Conservation (phyloP, 2,113 vertebrate genomes). For the Apteryx mantelli region DNA sequence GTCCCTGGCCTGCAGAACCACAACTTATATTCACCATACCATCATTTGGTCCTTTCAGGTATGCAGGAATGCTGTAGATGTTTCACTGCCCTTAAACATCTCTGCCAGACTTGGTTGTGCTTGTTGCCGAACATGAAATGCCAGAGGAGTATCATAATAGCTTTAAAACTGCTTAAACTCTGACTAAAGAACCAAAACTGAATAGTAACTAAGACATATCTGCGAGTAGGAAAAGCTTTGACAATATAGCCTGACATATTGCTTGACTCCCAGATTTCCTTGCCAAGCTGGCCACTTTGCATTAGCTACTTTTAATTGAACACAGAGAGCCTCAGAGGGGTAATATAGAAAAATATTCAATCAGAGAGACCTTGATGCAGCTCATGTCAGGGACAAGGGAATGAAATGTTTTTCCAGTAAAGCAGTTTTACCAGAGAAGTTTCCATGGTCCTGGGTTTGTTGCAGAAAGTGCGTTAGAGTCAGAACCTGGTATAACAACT, state of each 20-base stretch:
- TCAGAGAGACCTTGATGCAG: neutral
- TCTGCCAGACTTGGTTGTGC: neutral
- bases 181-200: neutral
- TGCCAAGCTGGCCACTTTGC: conserved; percentile 6
- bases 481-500: neutral
- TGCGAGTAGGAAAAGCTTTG: conserved; percentile 3
- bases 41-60: neutral
- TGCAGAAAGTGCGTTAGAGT: conserved; percentile 3
- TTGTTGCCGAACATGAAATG: conserved; percentile 5
- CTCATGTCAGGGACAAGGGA: neutral
- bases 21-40: neutral
- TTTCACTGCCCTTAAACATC: neutral
- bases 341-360: neutral
- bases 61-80: neutral
- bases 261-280: conserved; percentile 12
- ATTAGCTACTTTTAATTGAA: conserved; percentile 36
- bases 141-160: neutral
- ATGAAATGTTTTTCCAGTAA: conserved; percentile 34
- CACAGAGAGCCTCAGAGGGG: neutral
- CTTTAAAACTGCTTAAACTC: neutral
- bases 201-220: neutral
- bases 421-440: conserved; percentile 1
- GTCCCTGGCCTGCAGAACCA: neutral
- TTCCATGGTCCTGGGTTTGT: conserved; percentile 8
- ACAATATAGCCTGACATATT: neutral